Evolutionary conservation across 64 coral and sea anemone species (phyloP).

Genomic region (Stichodactyla helianthus): DNA sequence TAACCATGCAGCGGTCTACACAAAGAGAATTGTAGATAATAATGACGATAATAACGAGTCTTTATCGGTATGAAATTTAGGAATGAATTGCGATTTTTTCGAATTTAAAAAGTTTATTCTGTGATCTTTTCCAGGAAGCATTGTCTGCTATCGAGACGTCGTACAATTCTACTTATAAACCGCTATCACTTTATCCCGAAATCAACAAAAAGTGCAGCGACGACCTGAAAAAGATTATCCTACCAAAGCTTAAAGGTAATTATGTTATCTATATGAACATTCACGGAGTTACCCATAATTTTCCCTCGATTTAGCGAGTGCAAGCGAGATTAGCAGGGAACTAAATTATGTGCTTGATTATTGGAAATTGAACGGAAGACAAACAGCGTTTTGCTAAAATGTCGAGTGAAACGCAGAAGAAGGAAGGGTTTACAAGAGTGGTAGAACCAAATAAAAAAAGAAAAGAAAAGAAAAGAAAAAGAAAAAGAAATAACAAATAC

Average conservation of each 20-base stretch:
- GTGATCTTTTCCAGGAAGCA: neutral
- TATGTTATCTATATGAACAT: too few species aligned
- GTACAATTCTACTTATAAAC: conserved; percentile 60
- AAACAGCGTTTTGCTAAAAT: too few species aligned
- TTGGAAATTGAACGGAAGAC: too few species aligned
- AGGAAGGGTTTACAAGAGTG: too few species aligned
- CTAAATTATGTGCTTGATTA: too few species aligned
- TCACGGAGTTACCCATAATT: too few species aligned
- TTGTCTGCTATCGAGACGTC: conserved; percentile 34
- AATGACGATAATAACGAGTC: neutral
- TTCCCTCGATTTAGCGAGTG: too few species aligned
- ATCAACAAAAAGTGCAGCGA: conserved; percentile 59
- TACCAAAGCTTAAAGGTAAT: conserved; percentile 65
- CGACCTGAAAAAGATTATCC: conserved; percentile 65
- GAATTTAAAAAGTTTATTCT: neutral
- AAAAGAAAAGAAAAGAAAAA: too few species aligned
- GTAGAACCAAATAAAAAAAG: too few species aligned
- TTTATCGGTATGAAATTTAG: neutral
- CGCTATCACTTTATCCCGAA: conserved; percentile 28
- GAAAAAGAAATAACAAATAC: too few species aligned
- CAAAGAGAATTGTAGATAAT: neutral
- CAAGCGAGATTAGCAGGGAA: too few species aligned
- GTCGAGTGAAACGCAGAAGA: too few species aligned
- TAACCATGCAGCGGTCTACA: neutral
- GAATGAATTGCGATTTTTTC: neutral